A percentile compares a stretch with the other conserved stretches of the same genome.
Evolutionary conservation across 2,888 invertebrate genomes (phyloP).

Genomic region (Cinara cedri): DNA sequence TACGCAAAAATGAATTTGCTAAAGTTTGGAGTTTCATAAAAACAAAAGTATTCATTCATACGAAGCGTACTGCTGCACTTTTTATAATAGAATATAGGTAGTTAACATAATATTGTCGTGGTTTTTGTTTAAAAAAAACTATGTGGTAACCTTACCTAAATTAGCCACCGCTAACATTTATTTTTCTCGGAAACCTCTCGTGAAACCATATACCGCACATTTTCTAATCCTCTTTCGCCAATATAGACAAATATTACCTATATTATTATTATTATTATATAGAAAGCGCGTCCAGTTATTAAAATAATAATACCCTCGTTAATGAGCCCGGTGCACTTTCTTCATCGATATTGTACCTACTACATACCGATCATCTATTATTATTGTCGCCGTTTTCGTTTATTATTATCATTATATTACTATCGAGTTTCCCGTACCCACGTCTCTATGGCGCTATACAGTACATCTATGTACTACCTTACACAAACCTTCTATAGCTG

Average conservation of each 20-base stretch:
- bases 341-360: conserved; percentile 42
- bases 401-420: conserved; percentile 9
- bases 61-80: too few relatives aligned
- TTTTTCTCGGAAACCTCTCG: not conserved
- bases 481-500: not conserved
- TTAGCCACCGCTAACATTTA: not conserved
- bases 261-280: not conserved
- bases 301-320: conserved; percentile 45
- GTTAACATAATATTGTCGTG: too few relatives aligned
- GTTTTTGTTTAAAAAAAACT: too few relatives aligned
- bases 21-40: too few relatives aligned
- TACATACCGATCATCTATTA: not conserved
- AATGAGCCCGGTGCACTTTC: conserved; percentile 40
- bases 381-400: not conserved
- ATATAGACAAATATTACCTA: not conserved
- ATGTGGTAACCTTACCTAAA: not conserved
- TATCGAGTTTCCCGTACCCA: conserved; percentile 16
- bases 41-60: too few relatives aligned
- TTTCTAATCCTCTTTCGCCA: not conserved
- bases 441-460: not conserved
- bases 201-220: not conserved
- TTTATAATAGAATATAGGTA: too few relatives aligned
- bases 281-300: conserved; percentile 27
- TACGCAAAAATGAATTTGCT: too few relatives aligned
- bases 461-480: not conserved